Percentiles rank a stretch among this genome's conserved stretches.
These are phyloP conservation scores for Monodelphis domestica DNA, from an alignment of 2,797 vertebrate species.

Conservation along the genomic window DNA sequence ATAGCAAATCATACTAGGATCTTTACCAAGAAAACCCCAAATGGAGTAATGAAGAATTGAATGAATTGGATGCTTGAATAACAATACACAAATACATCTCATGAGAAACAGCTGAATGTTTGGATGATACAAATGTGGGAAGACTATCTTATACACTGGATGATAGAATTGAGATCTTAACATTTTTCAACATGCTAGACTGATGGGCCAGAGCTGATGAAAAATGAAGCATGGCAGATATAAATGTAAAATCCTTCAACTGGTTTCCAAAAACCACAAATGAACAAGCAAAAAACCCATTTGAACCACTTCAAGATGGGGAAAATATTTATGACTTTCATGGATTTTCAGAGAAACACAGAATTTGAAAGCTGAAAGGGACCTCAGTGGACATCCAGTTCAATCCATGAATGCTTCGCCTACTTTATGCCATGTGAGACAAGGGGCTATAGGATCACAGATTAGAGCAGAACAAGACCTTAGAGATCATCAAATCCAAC, in stretches of 20 bases:
- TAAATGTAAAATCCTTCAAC: not conserved
- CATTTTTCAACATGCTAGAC: not conserved
- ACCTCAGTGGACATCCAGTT: not conserved
- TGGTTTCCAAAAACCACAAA: not conserved
- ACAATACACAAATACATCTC: no score
- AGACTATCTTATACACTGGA: not conserved
- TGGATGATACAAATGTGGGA: not conserved
- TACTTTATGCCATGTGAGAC: not conserved
- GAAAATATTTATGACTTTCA: not conserved
- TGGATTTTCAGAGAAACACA: not conserved
- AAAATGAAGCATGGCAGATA: not conserved
- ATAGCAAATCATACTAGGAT: no score
- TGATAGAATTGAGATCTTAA: not conserved
- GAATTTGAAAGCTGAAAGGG: not conserved
- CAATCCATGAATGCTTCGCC: not conserved
- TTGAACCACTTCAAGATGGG: not conserved
- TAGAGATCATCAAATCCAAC: not conserved
- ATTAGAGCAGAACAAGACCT: not conserved
- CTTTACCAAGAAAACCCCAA: no score
- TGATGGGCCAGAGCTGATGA: not conserved
- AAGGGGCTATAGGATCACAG: not conserved
- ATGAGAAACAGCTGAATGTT: not conserved
- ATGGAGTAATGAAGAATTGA: no score
- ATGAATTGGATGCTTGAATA: no score
- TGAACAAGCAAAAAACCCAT: no score